A percentile compares a stretch with the other conserved stretches of the same genome.
phyloP scores from a whole-genome alignment of 2,888 invertebrate genomes.

The Elegia similella region DNA sequence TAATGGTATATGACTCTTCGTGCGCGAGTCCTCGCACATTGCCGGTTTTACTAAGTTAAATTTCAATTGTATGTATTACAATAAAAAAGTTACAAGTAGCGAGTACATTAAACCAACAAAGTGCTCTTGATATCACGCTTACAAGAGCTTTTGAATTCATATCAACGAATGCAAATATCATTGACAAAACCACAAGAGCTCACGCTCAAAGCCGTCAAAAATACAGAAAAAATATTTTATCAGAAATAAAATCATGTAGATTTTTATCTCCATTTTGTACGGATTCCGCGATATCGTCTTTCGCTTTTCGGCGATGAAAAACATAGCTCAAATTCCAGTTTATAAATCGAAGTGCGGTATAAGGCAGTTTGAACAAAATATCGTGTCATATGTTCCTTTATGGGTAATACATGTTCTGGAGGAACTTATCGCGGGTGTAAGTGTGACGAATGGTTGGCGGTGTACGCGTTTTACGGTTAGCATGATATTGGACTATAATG shows the following conservation, averaged over 20 bases:
- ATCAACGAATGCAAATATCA: not conserved
- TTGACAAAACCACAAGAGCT: not conserved
- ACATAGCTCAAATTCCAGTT: conserved; percentile 14
- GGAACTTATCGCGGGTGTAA: conserved; percentile 32
- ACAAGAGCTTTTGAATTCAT: not conserved
- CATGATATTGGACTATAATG: conserved; percentile 48
- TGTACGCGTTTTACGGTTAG: conserved; percentile 33
- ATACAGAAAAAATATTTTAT: not conserved
- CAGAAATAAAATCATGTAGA: not conserved
- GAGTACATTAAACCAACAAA: no score
- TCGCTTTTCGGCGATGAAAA: not conserved
- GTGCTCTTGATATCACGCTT: no score
- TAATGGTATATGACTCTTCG: no score
- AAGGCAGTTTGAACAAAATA: conserved; percentile 22
- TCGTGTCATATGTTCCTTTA: conserved; percentile 27
- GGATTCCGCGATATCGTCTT: not conserved
- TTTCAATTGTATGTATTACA: no score
- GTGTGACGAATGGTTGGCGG: conserved; percentile 36
- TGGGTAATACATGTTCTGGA: conserved; percentile 26
- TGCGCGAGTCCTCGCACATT: no score
- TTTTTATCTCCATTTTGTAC: not conserved
- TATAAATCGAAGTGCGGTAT: conserved; percentile 16
- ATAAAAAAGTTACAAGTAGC: no score
- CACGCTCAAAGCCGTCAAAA: not conserved
- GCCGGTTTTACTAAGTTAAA: no score